phyloP scores from a whole-genome alignment of 1,140 invertebrate genomes.

The Leguminivora glycinivorella region DNA sequence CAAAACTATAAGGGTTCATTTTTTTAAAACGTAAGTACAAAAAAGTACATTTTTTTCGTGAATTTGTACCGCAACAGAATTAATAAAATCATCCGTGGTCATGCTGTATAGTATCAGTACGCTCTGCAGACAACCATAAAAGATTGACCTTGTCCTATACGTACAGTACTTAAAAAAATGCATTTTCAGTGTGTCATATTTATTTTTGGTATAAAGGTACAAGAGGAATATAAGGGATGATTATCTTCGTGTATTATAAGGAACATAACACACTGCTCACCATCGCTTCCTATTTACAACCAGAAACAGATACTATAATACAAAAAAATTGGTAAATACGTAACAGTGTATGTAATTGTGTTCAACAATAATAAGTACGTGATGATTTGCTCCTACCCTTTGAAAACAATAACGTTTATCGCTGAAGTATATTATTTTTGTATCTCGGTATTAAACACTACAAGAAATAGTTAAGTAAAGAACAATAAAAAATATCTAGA shows the following conservation, averaged over 20 bases:
- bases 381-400: neutral
- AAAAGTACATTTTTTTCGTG: too few relatives aligned
- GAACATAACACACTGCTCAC: neutral
- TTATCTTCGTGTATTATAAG: neutral
- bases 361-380: neutral
- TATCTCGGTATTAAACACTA: neutral
- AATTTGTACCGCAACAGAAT: too few relatives aligned
- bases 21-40: too few relatives aligned
- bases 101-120: too few relatives aligned
- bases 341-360: neutral
- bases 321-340: neutral
- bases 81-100: too few relatives aligned
- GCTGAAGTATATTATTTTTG: neutral
- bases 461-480: neutral
- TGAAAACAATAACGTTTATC: neutral
- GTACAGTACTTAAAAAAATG: neutral
- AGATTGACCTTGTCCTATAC: too few relatives aligned
- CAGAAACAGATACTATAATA: neutral
- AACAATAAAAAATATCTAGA: neutral
- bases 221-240: neutral
- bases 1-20: too few relatives aligned
- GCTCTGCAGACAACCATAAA: too few relatives aligned
- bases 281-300: neutral
- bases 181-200: neutral
- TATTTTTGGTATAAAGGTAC: neutral